Conservation (phyloP, 53 echinoderm and acorn worm species). For the Arbacia lixula region DNA sequence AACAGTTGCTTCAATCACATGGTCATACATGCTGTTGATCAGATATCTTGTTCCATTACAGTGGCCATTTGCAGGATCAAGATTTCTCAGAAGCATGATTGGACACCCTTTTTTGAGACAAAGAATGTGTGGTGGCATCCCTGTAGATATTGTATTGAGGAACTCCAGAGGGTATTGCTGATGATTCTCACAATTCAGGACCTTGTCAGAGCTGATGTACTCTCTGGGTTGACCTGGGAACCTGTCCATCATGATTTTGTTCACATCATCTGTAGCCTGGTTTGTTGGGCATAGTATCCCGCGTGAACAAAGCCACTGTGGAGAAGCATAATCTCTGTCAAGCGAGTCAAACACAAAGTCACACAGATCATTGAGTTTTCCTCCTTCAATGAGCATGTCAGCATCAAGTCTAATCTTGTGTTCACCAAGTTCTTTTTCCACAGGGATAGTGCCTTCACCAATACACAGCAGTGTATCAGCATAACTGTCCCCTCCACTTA, state of each 20-base stretch:
- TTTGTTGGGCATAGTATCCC: conserved; percentile 59
- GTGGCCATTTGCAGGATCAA: conserved; percentile 54
- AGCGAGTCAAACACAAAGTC: conserved; percentile 39
- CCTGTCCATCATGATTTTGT: conserved; percentile 16
- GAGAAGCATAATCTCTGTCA: neutral
- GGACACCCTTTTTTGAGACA: conserved; percentile 38
- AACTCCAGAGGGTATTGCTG: conserved; percentile 47
- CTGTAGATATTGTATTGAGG: conserved; percentile 36
- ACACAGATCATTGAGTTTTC: conserved; percentile 8
- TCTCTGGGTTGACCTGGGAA: conserved; percentile 31
- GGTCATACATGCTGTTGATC: conserved; percentile 28
- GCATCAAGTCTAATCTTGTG: conserved; percentile 40
- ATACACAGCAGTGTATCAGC: conserved; percentile 6
- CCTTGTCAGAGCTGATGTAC: conserved; percentile 8
- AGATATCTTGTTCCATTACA: conserved; percentile 51
- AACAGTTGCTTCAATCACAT: conserved; percentile 38
- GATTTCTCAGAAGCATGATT: conserved; percentile 55
- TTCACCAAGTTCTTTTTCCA: conserved; percentile 30
- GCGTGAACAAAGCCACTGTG: conserved; percentile 53
- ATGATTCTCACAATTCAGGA: neutral
- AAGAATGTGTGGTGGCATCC: conserved; percentile 36
- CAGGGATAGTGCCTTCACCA: conserved; percentile 48
- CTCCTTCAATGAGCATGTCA: neutral
- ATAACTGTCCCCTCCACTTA: conserved; percentile 24
- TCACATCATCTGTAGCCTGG: conserved; percentile 51